A percentile compares a stretch with the other conserved stretches of the same genome.
phyloP scores from a whole-genome alignment of 2,797 vertebrate species.

The Spatula versicolor region DNA sequence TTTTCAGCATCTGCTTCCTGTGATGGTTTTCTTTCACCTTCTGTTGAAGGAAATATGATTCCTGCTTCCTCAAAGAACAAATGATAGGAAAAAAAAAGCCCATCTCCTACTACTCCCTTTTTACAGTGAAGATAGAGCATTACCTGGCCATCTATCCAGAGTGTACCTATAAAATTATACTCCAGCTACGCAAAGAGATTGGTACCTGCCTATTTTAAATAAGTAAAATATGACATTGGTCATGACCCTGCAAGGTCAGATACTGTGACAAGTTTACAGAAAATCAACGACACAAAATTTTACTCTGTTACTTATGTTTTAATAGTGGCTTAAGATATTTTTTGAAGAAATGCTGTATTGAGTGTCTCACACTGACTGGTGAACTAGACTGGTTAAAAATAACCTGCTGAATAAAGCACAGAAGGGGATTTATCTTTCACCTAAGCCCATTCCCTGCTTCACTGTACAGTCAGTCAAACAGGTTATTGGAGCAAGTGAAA shows the following conservation, averaged over 20 bases:
- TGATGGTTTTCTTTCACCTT: background rate
- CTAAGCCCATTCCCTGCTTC: background rate
- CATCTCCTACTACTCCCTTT: background rate
- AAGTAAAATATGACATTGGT: accelerated
- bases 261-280: background rate
- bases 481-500: background rate
- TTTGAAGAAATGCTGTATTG: background rate
- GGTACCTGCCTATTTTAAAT: background rate
- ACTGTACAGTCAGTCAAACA: background rate
- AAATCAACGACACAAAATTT: background rate
- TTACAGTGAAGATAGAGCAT: background rate
- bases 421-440: background rate
- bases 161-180: background rate
- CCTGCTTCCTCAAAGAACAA: background rate
- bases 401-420: background rate
- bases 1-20: slow-evolving; percentile 21
- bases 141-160: background rate
- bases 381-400: background rate
- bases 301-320: background rate
- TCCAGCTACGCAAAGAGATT: background rate
- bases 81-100: background rate
- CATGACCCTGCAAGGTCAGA: background rate
- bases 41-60: background rate
- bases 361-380: background rate
- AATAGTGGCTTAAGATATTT: background rate